A percentile compares a stretch with the other conserved stretches of the same genome.
Conservation (phyloP, 1,140 invertebrate species). For the Gyrodactylus salaris region DNA sequence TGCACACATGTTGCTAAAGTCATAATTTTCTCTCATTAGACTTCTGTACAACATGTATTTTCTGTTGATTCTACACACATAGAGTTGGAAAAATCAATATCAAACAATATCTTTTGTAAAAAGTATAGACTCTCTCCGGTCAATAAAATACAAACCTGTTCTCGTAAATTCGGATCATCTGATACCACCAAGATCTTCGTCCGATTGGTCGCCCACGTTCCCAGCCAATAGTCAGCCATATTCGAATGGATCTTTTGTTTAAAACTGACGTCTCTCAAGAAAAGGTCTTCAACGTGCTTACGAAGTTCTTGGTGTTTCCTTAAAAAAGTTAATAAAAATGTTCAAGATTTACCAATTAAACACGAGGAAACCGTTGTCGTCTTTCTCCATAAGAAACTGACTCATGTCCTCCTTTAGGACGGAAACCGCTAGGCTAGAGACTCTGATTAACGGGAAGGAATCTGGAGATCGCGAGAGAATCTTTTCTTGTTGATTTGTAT, state of each 20-base stretch:
- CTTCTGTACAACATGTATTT: too few relatives aligned
- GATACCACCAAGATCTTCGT: neutral
- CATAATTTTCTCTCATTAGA: too few relatives aligned
- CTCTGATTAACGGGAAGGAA: neutral
- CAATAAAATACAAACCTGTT: too few relatives aligned
- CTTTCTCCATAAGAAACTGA: neutral
- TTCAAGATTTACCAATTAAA: neutral
- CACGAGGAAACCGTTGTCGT: neutral
- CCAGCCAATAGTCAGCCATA: neutral
- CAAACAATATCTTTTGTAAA: too few relatives aligned
- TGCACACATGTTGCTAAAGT: too few relatives aligned
- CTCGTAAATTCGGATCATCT: neutral
- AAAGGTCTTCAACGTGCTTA: neutral
- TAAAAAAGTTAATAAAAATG: neutral
- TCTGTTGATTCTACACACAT: too few relatives aligned
- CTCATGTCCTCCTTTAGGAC: neutral
- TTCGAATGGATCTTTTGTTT: neutral
- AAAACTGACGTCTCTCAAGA: neutral
- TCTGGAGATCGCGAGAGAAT: neutral
- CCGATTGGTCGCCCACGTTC: neutral
- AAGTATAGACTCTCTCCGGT: too few relatives aligned
- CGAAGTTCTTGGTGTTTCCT: neutral
- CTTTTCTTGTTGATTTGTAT: neutral
- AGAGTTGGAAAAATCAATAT: too few relatives aligned
- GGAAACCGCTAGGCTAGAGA: neutral